Evolutionary conservation across 1,140 invertebrate genomes (phyloP).

Genomic region (Mya arenaria): DNA sequence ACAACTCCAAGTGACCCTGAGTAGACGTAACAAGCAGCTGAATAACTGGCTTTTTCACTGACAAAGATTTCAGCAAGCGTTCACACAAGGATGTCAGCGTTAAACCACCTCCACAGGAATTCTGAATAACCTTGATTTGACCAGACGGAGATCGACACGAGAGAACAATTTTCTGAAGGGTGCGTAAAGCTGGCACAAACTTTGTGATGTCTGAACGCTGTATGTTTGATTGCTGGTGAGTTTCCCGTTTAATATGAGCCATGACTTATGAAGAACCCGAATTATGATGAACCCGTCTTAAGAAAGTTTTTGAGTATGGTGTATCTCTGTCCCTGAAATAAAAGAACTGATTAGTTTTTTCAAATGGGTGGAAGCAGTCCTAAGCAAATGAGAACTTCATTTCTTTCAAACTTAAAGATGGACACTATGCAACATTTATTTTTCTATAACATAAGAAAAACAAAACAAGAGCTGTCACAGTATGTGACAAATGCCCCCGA

Average conservation of each 20-base stretch:
- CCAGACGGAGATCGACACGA: slow-evolving; percentile 58
- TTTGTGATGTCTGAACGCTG: not conserved
- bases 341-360: too few relatives aligned
- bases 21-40: slow-evolving; percentile 57
- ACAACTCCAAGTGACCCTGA: slow-evolving; percentile 58
- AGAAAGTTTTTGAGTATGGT: too few relatives aligned
- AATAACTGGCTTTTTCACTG: slow-evolving; percentile 58
- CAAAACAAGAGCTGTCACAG: too few relatives aligned
- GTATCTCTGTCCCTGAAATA: too few relatives aligned
- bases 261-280: too few relatives aligned
- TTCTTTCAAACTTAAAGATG: too few relatives aligned
- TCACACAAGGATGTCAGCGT: slow-evolving; percentile 57
- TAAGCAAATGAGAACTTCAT: too few relatives aligned
- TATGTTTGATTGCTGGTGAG: not conserved
- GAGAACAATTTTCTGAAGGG: slow-evolving; percentile 34
- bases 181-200: slow-evolving; percentile 18
- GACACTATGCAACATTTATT: too few relatives aligned
- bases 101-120: slow-evolving; percentile 58
- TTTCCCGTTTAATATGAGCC: slow-evolving; percentile 8
- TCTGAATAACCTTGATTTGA: slow-evolving; percentile 62
- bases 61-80: slow-evolving; percentile 53
- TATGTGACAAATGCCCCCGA: too few relatives aligned
- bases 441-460: too few relatives aligned
- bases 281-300: too few relatives aligned
- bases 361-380: too few relatives aligned